Evolutionary conservation across 2,888 invertebrate species (phyloP).

Genomic region (Teleiodes luculella): DNA sequence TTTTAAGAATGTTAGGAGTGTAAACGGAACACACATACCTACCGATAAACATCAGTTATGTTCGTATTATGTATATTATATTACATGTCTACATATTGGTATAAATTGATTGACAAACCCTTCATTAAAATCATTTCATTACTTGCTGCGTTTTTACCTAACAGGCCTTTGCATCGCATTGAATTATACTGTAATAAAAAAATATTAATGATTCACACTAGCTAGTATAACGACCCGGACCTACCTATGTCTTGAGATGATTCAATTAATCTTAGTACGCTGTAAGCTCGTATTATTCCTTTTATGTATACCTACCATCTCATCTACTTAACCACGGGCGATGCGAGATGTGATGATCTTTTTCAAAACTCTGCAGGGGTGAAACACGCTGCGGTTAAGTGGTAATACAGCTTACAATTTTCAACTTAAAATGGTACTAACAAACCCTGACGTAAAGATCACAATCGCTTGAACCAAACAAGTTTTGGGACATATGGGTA

Average conservation of each 20-base stretch:
- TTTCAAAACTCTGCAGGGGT: conserved; percentile 66
- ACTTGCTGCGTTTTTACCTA: no score
- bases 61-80: no score
- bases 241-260: conserved; percentile 3
- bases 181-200: no score
- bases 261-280: conserved; percentile 13
- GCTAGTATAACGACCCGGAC: conserved; percentile 8
- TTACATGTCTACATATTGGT: no score
- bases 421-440: neutral
- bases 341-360: conserved; percentile 35
- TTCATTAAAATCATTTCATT: no score
- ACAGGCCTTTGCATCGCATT: neutral
- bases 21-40: no score
- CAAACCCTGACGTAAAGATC: conserved; percentile 39
- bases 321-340: conserved; percentile 25
- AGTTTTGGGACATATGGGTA: conserved; percentile 39
- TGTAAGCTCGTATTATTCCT: conserved; percentile 9
- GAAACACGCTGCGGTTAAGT: conserved; percentile 50
- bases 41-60: no score
- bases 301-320: conserved; percentile 15
- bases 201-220: conserved; percentile 1
- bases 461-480: conserved; percentile 43
- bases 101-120: no score
- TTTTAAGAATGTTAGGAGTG: no score
- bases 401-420: conserved; percentile 29